These are phyloP conservation scores for Muntiacus muntjak DNA, from an alignment of 2,113 vertebrate genomes.

Conservation along the genomic window DNA sequence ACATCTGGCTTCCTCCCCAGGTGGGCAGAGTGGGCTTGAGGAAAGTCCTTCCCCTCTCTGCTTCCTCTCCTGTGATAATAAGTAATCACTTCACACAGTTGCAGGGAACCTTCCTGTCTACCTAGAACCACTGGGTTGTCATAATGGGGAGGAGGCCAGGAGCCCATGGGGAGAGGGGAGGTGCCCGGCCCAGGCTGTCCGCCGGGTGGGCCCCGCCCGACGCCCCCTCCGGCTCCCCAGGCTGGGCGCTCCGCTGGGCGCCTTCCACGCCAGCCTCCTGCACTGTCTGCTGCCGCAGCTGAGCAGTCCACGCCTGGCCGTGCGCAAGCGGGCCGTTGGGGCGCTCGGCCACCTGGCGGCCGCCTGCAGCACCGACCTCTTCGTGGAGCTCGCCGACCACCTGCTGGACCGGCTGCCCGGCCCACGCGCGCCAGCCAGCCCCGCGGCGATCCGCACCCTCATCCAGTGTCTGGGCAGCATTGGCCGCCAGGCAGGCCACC, in stretches of 20 bases:
- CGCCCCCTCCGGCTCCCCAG: slow-evolving; percentile 73
- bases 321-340: slow-evolving; percentile 92
- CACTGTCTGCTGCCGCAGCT: slow-evolving; percentile 92
- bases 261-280: slow-evolving; percentile 92
- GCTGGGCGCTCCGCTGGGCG: slow-evolving; percentile 87
- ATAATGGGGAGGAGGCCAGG: background rate
- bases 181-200: background rate
- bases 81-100: background rate
- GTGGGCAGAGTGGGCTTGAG: background rate
- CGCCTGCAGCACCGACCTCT: slow-evolving; percentile 89
- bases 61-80: background rate
- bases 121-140: background rate
- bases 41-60: background rate
- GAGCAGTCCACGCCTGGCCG: slow-evolving; percentile 91
- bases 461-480: slow-evolving; percentile 94
- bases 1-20: background rate
- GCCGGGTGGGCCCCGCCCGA: background rate
- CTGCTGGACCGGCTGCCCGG: slow-evolving; percentile 84
- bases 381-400: slow-evolving; percentile 91
- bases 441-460: slow-evolving; percentile 88
- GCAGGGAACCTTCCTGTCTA: background rate
- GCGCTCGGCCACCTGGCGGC: slow-evolving; percentile 92
- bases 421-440: slow-evolving; percentile 81
- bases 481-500: slow-evolving; percentile 92
- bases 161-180: background rate